A percentile compares a stretch with the other conserved stretches of the same genome.
phyloP scores from a whole-genome alignment of 1,140 invertebrate species.

The Brachionus koreanus region DNA sequence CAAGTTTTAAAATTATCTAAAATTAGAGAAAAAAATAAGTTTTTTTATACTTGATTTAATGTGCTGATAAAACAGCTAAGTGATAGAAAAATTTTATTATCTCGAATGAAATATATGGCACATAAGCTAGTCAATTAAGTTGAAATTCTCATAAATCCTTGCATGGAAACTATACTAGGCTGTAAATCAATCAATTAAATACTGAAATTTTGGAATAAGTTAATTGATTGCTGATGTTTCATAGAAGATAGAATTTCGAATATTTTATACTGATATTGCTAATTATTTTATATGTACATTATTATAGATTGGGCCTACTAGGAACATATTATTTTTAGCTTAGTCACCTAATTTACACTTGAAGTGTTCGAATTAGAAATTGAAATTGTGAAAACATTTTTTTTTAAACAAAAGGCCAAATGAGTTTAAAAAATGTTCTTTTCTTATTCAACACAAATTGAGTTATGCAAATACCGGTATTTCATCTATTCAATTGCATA shows the following conservation, averaged over 20 bases:
- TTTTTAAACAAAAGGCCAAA: not conserved
- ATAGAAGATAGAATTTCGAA: not conserved
- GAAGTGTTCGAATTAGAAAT: not conserved
- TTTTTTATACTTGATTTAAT: slow-evolving; percentile 14
- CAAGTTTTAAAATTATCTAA: not conserved
- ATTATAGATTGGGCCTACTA: slow-evolving; percentile 8
- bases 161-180: not conserved
- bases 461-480: not conserved
- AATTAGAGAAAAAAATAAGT: not conserved
- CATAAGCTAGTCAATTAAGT: slow-evolving; percentile 18
- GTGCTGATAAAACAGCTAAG: not conserved
- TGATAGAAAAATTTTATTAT: slow-evolving; percentile 7
- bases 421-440: not conserved
- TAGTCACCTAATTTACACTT: slow-evolving; percentile 29
- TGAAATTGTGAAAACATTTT: slow-evolving; percentile 1
- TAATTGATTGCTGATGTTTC: slow-evolving; percentile 34
- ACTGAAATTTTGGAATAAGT: not conserved
- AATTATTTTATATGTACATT: slow-evolving; percentile 30
- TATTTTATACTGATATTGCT: slow-evolving; percentile 27
- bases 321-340: slow-evolving; percentile 33
- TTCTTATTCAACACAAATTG: slow-evolving; percentile 20
- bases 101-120: not conserved
- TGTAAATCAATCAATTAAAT: slow-evolving; percentile 34
- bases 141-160: not conserved
- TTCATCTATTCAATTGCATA: not conserved